These are phyloP conservation scores for Perca fluviatilis DNA, from an alignment of 2,113 vertebrate genomes.

Conservation along the genomic window DNA sequence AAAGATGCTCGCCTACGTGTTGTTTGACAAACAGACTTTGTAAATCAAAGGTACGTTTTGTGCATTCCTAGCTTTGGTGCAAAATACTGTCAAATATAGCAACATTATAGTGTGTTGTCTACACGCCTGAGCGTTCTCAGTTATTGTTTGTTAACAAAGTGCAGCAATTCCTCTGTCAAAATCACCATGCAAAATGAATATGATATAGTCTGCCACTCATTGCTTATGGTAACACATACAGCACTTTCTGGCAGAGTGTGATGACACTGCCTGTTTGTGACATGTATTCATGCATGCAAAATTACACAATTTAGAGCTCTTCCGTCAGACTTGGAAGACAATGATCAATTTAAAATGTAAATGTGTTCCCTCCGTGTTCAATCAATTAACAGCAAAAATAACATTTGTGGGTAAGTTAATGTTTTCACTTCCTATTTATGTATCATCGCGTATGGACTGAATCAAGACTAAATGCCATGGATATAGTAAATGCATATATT, in stretches of 20 bases:
- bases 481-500: conserved; percentile 19
- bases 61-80: conserved; percentile 19
- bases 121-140: background rate
- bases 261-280: conserved; percentile 44
- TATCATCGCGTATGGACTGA: conserved; percentile 26
- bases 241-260: conserved; percentile 32
- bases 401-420: conserved; percentile 51
- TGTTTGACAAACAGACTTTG: conserved; percentile 35
- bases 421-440: conserved; percentile 23
- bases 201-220: conserved; percentile 53
- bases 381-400: conserved; percentile 67
- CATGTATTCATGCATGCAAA: conserved; percentile 69
- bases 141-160: conserved; percentile 40
- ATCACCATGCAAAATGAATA: conserved; percentile 42
- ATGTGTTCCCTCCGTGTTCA: conserved; percentile 61
- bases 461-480: conserved; percentile 39
- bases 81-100: conserved; percentile 28
- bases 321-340: conserved; percentile 62
- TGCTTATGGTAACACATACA: conserved; percentile 44
- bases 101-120: conserved; percentile 28
- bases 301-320: conserved; percentile 61
- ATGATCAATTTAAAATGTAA: conserved; percentile 76
- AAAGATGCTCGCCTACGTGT: conserved; percentile 12
- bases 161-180: conserved; percentile 29
- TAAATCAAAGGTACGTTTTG: conserved; percentile 45